These are phyloP conservation scores for Montipora foliosa DNA, from an alignment of 64 coral and sea anemone species.

Conservation along the genomic window DNA sequence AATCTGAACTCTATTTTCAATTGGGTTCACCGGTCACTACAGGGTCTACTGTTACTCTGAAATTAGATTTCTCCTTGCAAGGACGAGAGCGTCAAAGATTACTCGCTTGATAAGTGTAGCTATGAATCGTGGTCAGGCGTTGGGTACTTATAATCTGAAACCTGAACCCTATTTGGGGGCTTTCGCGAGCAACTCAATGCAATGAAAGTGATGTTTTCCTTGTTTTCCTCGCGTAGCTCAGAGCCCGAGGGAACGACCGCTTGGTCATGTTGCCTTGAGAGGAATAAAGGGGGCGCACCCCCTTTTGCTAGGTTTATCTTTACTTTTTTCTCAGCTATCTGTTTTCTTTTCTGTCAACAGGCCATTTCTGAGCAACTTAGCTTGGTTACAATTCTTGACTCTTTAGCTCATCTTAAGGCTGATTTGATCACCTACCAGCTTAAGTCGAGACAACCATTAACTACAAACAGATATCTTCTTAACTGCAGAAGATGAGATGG, in stretches of 20 bases:
- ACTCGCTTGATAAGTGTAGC: no score
- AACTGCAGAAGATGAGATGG: neutral
- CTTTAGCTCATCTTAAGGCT: neutral
- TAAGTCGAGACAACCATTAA: neutral
- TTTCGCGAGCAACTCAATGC: no score
- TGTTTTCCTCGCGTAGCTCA: no score
- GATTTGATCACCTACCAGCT: neutral
- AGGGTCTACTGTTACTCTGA: neutral
- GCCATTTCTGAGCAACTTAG: neutral
- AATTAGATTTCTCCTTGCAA: no score
- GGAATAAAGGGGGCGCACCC: no score
- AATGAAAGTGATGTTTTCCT: no score
- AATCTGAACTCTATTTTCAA: neutral
- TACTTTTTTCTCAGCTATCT: neutral
- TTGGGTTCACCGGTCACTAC: neutral
- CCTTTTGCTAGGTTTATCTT: neutral
- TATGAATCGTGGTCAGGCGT: no score
- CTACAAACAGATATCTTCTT: neutral
- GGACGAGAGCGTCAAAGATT: neutral
- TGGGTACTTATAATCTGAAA: no score
- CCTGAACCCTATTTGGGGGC: neutral
- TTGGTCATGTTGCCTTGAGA: no score
- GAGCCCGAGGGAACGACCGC: no score
- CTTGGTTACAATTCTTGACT: neutral
- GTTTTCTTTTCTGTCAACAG: neutral